These are phyloP conservation scores for Athene cunicularia DNA, from an alignment of 2,113 vertebrate genomes.

Conservation along the genomic window DNA sequence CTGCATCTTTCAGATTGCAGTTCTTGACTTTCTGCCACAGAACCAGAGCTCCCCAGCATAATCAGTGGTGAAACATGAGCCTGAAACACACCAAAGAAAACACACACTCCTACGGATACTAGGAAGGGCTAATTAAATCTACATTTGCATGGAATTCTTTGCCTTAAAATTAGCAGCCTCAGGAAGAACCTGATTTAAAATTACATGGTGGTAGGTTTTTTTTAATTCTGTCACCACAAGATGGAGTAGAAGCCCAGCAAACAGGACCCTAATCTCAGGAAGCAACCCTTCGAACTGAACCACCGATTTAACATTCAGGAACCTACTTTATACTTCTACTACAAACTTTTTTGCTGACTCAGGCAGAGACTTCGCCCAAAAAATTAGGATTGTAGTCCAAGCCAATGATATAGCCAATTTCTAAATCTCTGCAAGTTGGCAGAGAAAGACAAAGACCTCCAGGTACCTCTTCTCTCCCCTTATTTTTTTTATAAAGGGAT, in stretches of 20 bases:
- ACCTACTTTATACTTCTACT: not conserved
- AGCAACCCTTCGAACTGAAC: not conserved
- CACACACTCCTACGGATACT: too few relatives aligned
- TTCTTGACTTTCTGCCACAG: not conserved
- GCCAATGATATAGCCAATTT: not conserved
- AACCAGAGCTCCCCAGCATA: not conserved
- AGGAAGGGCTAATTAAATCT: not conserved
- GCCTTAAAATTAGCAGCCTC: not conserved
- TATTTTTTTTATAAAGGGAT: not conserved
- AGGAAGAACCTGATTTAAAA: not conserved
- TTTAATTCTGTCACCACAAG: not conserved
- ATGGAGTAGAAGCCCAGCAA: not conserved
- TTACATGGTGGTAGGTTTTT: not conserved
- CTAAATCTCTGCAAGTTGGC: not conserved
- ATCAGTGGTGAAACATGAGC: not conserved
- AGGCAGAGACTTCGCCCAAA: not conserved
- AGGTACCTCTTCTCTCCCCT: not conserved
- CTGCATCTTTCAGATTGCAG: not conserved
- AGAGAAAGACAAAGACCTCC: not conserved
- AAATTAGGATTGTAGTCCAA: not conserved
- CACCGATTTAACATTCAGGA: not conserved
- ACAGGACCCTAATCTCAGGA: not conserved
- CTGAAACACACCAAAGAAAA: not conserved
- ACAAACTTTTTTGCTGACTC: not conserved
- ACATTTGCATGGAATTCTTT: not conserved